phyloP scores from a whole-genome alignment of 2,888 invertebrate species.

The Hipparchia sbordonii region DNA sequence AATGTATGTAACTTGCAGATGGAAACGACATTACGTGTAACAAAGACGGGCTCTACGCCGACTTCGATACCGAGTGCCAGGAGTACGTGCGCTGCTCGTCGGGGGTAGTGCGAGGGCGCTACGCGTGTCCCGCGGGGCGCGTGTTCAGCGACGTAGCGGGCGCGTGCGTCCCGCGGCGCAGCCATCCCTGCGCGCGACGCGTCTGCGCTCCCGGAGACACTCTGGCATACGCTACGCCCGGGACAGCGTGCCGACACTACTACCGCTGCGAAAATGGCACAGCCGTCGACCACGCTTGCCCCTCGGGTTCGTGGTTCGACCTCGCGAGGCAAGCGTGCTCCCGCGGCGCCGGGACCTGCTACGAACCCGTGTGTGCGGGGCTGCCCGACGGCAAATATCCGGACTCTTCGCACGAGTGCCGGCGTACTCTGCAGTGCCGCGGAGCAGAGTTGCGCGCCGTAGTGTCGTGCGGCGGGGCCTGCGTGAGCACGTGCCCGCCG shows the following conservation, averaged over 20 bases:
- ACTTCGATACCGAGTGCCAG: constrained; percentile 71
- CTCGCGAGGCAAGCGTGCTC: constrained; percentile 79
- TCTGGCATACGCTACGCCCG: constrained; percentile 79
- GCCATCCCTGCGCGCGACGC: constrained; percentile 67
- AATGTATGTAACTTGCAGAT: constrained; percentile 51
- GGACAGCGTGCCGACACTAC: constrained; percentile 81
- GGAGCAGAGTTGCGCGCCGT: constrained; percentile 72
- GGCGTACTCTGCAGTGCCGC: constrained; percentile 75
- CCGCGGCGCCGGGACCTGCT: constrained; percentile 81
- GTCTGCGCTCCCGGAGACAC: constrained; percentile 63
- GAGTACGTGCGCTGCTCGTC: constrained; percentile 72
- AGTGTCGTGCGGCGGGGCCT: constrained; percentile 59
- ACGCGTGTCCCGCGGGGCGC: constrained; percentile 66
- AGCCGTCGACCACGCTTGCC: constrained; percentile 76
- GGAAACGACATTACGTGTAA: constrained; percentile 57
- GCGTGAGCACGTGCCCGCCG: constrained; percentile 63
- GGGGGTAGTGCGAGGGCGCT: constrained; percentile 58
- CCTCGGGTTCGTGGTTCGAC: constrained; percentile 81
- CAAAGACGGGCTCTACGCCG: constrained; percentile 72
- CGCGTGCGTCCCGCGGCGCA: constrained; percentile 67
- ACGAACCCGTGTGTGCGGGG: constrained; percentile 83
- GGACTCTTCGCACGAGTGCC: constrained; percentile 83
- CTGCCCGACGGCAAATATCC: constrained; percentile 82
- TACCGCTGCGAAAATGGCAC: constrained; percentile 81
- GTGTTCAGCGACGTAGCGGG: constrained; percentile 70